phyloP scores from a whole-genome alignment of 2,113 vertebrate genomes.

The Gopherus evgoodei region DNA sequence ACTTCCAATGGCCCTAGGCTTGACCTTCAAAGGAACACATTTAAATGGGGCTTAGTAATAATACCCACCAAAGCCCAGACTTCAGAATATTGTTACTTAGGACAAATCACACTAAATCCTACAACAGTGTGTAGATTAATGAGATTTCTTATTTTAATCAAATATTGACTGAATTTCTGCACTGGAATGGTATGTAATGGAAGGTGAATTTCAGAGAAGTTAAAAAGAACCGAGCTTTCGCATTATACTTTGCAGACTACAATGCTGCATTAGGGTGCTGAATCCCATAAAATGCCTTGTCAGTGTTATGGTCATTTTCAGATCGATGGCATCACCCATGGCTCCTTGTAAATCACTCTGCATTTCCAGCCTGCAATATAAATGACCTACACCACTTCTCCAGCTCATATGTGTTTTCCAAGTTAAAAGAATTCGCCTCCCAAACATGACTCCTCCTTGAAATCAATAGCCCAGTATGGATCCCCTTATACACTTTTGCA shows the following conservation, averaged over 20 bases:
- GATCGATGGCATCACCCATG: accelerated
- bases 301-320: not conserved
- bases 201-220: not conserved
- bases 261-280: not conserved
- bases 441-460: slow-evolving; percentile 1
- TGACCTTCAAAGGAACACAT: not conserved
- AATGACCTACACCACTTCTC: not conserved
- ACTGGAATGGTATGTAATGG: not conserved
- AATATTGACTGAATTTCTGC: not conserved
- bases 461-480: not conserved
- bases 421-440: not conserved
- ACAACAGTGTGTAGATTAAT: not conserved
- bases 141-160: not conserved
- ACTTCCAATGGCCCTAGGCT: not conserved
- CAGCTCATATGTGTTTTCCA: not conserved
- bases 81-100: not conserved
- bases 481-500: not conserved
- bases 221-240: not conserved
- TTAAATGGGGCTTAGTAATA: not conserved
- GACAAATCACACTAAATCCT: not conserved
- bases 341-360: not conserved
- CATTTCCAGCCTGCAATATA: not conserved
- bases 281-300: not conserved
- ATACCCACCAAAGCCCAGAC: not conserved
- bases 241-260: not conserved